Evolutionary conservation across 2,888 invertebrate genomes (phyloP).

Genomic region (Melanostoma scalare): DNA sequence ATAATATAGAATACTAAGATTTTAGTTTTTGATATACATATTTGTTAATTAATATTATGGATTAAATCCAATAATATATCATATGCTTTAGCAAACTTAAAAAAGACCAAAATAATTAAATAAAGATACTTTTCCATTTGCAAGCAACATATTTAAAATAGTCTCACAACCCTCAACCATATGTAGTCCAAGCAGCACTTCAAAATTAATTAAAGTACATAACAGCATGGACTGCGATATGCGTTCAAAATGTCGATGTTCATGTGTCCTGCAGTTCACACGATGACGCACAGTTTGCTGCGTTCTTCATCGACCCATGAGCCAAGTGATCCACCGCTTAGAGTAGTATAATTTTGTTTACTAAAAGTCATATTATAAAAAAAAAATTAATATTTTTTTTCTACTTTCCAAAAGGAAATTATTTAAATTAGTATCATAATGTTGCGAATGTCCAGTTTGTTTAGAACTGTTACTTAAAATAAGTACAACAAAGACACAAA

Average conservation of each 20-base stretch:
- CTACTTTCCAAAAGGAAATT: neutral
- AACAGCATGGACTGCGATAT: slow-evolving; percentile 75
- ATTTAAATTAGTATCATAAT: neutral
- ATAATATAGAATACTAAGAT: too few relatives aligned
- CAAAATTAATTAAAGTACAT: slow-evolving; percentile 70
- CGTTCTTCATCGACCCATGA: slow-evolving; percentile 82
- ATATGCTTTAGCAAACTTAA: slow-evolving; percentile 65
- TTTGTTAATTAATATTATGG: too few relatives aligned
- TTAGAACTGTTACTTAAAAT: neutral
- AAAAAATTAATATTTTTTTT: neutral
- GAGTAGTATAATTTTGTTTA: neutral
- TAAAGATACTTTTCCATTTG: slow-evolving; percentile 15
- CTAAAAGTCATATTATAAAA: neutral
- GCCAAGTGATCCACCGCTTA: neutral
- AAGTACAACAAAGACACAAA: neutral
- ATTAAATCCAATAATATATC: slow-evolving; percentile 60
- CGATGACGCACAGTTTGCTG: slow-evolving; percentile 79
- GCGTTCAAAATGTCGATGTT: slow-evolving; percentile 83
- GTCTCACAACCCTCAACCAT: slow-evolving; percentile 75
- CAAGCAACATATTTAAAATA: slow-evolving; percentile 72
- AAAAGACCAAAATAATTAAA: slow-evolving; percentile 19
- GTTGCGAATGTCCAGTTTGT: neutral
- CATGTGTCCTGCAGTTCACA: slow-evolving; percentile 84
- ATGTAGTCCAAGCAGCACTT: slow-evolving; percentile 75
- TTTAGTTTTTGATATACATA: too few relatives aligned